Evolutionary conservation across 2,888 invertebrate species (phyloP), one percentile per base, ranked within the genome.

Genomic region (Lasioglossum villosulum): DNA sequence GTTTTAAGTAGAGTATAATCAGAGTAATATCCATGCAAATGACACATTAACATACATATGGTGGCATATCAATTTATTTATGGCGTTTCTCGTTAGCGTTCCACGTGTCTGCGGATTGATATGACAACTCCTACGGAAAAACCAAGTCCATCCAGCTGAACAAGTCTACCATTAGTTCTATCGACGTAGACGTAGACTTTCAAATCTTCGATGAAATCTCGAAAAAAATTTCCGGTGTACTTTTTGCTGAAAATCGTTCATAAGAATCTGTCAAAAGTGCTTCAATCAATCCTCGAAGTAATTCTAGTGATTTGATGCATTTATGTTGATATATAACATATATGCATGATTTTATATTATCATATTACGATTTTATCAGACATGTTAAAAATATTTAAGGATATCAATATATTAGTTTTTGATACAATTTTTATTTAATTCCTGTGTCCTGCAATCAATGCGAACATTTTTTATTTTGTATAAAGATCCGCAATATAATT

Each of bases 11-110:
- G 16, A 63, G 16, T 30, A 63, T 30, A 63, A 63, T 30, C 16
- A 2, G 30, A 63, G 16, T 16, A 63, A 63, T 63, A 63, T 63
- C 63, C 63, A 63, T 63, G 63, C 63, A 63, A 63, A 63, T 63
- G 63, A 30, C 30, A 63, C 63, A 63, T 63, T 63, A 63, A 63
- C 30, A 63, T 63, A 63, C 63, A 30, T 16, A 63, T 6, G 16
- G 30, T 30, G 30, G 16, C 30, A 30, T 6, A 30, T 63, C 27
- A 30, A 63, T 63, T 63, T 63, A 63, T 63, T 63, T 63, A 63
- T 16, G 16, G 14, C 8, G 16, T 63, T 30, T 63, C 30, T 27
- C 30, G 63, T 63, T 30, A 30, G 27, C 16, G 14, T 63, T 27
- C 63, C 27, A 16, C 63, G 27, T 6, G 5, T 4, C 16, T 30